A percentile compares a stretch with the other conserved stretches of the same genome.
Evolutionary conservation across 2,888 invertebrate species (phyloP).

Genomic region (Frankliniella intonsa): DNA sequence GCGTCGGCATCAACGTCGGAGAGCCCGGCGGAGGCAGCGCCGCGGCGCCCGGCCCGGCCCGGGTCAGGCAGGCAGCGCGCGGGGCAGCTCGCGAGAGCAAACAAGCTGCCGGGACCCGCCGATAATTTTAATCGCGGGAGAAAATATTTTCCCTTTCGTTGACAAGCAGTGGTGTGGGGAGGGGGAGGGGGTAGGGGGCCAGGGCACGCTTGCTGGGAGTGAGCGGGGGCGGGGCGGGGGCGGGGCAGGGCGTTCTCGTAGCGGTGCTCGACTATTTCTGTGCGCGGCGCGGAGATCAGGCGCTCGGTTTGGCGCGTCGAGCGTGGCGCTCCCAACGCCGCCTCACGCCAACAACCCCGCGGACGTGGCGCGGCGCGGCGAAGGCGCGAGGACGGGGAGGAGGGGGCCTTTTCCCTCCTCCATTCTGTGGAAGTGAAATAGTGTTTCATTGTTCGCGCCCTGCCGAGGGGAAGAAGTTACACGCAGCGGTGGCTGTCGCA

Average conservation of each 20-base stretch:
- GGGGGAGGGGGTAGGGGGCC: background rate
- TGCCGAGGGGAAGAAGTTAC: background rate
- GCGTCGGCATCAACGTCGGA: too few relatives aligned
- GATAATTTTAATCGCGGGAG: too few relatives aligned
- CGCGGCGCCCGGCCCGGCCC: too few relatives aligned
- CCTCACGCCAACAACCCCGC: background rate
- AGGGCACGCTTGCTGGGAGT: background rate
- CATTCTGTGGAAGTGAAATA: slow-evolving; percentile 26
- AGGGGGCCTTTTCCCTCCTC: background rate
- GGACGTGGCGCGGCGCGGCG: background rate
- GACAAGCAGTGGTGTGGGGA: background rate
- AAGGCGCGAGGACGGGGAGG: background rate
- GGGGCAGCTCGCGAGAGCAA: too few relatives aligned
- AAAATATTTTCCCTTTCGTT: too few relatives aligned
- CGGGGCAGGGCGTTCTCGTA: background rate
- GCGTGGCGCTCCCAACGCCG: background rate
- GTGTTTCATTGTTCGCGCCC: background rate
- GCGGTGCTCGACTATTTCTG: slow-evolving; percentile 9
- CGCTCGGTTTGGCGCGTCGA: too few relatives aligned
- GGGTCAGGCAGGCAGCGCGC: too few relatives aligned
- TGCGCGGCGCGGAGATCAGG: background rate
- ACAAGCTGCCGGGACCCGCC: too few relatives aligned
- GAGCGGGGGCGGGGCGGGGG: background rate
- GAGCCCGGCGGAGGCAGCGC: too few relatives aligned
- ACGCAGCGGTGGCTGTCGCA: background rate